phyloP scores from a whole-genome alignment of 2,888 invertebrate genomes.

The Biston stratarius region DNA sequence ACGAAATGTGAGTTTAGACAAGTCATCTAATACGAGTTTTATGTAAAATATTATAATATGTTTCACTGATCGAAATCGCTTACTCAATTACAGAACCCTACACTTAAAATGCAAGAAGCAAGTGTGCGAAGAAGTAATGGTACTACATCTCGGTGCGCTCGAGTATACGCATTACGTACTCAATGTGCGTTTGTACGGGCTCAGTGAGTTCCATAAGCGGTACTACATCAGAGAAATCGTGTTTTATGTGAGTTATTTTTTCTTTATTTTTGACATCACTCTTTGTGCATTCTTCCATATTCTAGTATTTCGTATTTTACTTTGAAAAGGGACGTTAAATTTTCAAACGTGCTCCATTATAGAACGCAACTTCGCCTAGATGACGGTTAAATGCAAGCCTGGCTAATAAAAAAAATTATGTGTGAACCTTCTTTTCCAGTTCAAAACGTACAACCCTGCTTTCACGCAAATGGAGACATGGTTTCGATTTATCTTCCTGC shows the following conservation, averaged over 20 bases:
- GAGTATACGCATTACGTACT: slow-evolving; percentile 96
- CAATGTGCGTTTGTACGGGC: slow-evolving; percentile 93
- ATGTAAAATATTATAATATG: too few species aligned
- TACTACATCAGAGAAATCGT: slow-evolving; percentile 94
- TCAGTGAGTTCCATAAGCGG: slow-evolving; percentile 93
- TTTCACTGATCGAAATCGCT: not conserved
- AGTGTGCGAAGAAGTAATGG: slow-evolving; percentile 94
- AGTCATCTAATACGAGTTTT: too few species aligned
- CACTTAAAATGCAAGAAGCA: slow-evolving; percentile 93
- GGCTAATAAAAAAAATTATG: too few species aligned
- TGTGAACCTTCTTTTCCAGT: slow-evolving; percentile 84
- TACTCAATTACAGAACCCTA: slow-evolving; percentile 87
- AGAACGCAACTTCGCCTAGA: too few species aligned
- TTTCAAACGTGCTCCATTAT: too few species aligned
- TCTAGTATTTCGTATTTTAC: too few species aligned
- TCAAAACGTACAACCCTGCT: slow-evolving; percentile 97
- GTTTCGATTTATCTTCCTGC: slow-evolving; percentile 97
- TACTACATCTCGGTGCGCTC: slow-evolving; percentile 95
- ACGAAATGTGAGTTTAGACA: too few species aligned
- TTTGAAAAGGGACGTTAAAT: too few species aligned
- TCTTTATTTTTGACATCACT: not conserved
- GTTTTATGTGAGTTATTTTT: slow-evolving; percentile 91
- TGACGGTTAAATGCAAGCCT: too few species aligned
- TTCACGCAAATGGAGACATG: slow-evolving; percentile 99
- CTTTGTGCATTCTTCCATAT: too few species aligned